Evolutionary conservation across 2,797 vertebrate genomes (phyloP).

Genomic region (Yasuhikotakia modesta): DNA sequence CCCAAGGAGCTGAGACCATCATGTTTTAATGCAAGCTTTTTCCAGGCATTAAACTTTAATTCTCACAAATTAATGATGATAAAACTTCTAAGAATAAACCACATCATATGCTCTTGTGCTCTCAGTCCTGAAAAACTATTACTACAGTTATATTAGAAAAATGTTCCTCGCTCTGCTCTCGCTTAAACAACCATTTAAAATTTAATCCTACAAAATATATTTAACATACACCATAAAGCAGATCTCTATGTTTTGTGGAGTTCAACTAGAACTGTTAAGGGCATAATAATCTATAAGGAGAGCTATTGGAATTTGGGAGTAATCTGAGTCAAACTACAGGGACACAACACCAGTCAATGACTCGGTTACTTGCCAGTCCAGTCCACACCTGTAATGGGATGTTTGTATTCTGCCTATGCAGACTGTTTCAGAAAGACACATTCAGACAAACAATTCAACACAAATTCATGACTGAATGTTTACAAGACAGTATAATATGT

Average conservation of each 20-base stretch:
- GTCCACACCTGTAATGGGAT: conserved; percentile 73
- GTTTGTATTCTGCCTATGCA: conserved; percentile 79
- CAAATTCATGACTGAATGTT: background rate
- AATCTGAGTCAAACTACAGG: conserved; percentile 41
- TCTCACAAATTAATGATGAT: conserved; percentile 41
- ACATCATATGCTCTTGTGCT: background rate
- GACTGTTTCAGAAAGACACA: conserved; percentile 70
- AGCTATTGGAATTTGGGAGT: conserved; percentile 28
- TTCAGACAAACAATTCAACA: conserved; percentile 56
- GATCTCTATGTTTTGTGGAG: background rate
- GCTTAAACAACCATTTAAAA: background rate
- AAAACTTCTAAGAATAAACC: conserved; percentile 31
- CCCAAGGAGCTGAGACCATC: background rate
- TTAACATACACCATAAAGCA: conserved; percentile 21
- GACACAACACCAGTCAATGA: conserved; percentile 62
- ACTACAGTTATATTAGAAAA: background rate
- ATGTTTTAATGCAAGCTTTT: conserved; percentile 27
- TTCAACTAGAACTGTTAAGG: conserved; percentile 7
- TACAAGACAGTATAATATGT: too few species aligned
- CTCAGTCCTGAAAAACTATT: background rate
- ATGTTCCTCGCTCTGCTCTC: background rate
- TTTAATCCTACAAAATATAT: background rate
- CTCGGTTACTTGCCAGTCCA: conserved; percentile 77
- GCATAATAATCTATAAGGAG: conserved; percentile 18
- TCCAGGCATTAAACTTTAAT: conserved; percentile 49